phyloP scores from a whole-genome alignment of 2,113 vertebrate species.

The Trochalopteron elliotii region DNA sequence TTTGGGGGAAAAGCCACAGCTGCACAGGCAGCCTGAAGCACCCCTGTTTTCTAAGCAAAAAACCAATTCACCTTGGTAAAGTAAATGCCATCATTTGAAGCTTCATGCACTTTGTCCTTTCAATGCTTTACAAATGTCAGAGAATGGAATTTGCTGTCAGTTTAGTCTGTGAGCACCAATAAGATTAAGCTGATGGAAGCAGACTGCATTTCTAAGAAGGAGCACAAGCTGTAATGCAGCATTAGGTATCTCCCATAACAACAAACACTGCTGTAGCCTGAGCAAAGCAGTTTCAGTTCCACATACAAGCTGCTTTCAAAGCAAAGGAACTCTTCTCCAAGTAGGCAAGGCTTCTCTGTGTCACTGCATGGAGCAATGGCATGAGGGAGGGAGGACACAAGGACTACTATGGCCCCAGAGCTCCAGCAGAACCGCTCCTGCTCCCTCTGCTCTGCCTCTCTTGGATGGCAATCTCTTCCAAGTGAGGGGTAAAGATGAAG shows the following conservation, averaged over 20 bases:
- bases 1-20: not conserved
- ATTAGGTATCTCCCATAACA: not conserved
- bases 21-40: not conserved
- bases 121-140: not conserved
- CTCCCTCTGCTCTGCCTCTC: not conserved
- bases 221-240: not conserved
- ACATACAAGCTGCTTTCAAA: not conserved
- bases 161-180: not conserved
- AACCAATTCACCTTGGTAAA: not conserved
- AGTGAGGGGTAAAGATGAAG: not conserved
- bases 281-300: not conserved
- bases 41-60: not conserved
- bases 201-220: not conserved
- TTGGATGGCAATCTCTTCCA: not conserved
- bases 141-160: not conserved
- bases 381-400: accelerated
- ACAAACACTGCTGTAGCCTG: not conserved
- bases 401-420: accelerated
- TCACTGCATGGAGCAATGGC: not conserved
- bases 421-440: not conserved
- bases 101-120: not conserved
- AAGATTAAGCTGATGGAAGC: not conserved
- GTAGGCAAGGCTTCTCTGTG: accelerated
- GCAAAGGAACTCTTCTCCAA: not conserved
- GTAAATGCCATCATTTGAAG: not conserved